phyloP scores from a whole-genome alignment of 2,113 vertebrate genomes.

The Nycticryphes semicollaris region DNA sequence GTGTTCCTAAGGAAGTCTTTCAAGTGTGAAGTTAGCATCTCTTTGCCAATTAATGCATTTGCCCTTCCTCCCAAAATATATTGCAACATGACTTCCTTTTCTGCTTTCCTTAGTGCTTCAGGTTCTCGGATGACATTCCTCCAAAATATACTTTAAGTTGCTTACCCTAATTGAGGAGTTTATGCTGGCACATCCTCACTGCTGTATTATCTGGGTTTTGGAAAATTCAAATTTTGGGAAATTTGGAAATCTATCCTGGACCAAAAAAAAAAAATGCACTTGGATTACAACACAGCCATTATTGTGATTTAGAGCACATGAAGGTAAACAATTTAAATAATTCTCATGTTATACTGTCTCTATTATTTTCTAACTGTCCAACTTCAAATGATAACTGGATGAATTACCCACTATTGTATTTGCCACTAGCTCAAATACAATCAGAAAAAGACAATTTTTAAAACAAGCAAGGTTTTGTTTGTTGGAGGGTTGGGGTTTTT shows the following conservation, averaged over 20 bases:
- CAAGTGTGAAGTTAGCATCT: not conserved
- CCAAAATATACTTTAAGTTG: not conserved
- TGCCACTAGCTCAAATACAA: not conserved
- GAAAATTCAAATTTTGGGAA: too few species aligned
- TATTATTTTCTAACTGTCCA: not conserved
- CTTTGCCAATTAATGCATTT: not conserved
- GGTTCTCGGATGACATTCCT: not conserved
- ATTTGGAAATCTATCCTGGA: not conserved
- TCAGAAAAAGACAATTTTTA: not conserved
- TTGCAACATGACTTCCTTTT: not conserved
- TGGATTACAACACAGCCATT: not conserved
- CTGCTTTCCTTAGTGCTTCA: not conserved
- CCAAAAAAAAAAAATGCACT: not conserved
- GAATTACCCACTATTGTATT: not conserved
- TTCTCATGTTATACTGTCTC: not conserved
- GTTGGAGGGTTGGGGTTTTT: not conserved
- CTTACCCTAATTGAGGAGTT: not conserved
- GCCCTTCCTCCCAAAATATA: not conserved
- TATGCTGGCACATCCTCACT: not conserved
- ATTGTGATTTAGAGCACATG: not conserved
- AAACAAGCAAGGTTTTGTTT: not conserved
- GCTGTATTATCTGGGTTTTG: not conserved
- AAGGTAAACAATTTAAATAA: not conserved
- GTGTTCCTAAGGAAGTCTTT: not conserved
- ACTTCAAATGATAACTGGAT: not conserved